These are phyloP conservation scores for Synergus japonicus DNA, from an alignment of 2,888 invertebrate species.

Conservation along the genomic window DNA sequence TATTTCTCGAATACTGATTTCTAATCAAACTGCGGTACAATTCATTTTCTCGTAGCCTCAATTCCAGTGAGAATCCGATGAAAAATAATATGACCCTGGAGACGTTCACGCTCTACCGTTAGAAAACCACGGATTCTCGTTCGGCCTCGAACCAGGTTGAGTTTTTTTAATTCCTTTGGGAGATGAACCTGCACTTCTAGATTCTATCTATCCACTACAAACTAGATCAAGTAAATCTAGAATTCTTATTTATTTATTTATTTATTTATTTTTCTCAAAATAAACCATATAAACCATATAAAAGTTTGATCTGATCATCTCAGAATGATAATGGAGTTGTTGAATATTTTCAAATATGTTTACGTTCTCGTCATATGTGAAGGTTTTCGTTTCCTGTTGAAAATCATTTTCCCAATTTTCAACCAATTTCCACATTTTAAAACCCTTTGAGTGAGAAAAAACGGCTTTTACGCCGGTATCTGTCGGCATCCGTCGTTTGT, in stretches of 20 bases:
- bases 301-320: neutral
- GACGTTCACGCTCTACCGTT: slow-evolving; percentile 50
- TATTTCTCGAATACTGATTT: neutral
- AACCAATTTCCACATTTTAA: too few species aligned
- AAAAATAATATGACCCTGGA: slow-evolving; percentile 64
- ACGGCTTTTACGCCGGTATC: too few species aligned
- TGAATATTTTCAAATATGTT: too few species aligned
- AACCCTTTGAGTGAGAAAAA: too few species aligned
- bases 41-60: slow-evolving; percentile 53
- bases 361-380: too few species aligned
- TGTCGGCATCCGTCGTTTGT: too few species aligned
- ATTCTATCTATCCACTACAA: slow-evolving; percentile 29
- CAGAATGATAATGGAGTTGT: neutral
- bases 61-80: slow-evolving; percentile 59
- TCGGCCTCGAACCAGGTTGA: slow-evolving; percentile 33
- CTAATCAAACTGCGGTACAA: slow-evolving; percentile 20
- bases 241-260: neutral
- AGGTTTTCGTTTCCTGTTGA: too few species aligned
- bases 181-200: slow-evolving; percentile 35
- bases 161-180: slow-evolving; percentile 32
- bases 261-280: neutral
- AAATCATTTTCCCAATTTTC: too few species aligned
- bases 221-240: slow-evolving; percentile 1
- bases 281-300: neutral
- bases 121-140: slow-evolving; percentile 56